Evolutionary conservation across 2,113 vertebrate genomes (phyloP), one percentile per base, ranked within the genome.

Genomic region (Trichomycterus rosablanca): DNA sequence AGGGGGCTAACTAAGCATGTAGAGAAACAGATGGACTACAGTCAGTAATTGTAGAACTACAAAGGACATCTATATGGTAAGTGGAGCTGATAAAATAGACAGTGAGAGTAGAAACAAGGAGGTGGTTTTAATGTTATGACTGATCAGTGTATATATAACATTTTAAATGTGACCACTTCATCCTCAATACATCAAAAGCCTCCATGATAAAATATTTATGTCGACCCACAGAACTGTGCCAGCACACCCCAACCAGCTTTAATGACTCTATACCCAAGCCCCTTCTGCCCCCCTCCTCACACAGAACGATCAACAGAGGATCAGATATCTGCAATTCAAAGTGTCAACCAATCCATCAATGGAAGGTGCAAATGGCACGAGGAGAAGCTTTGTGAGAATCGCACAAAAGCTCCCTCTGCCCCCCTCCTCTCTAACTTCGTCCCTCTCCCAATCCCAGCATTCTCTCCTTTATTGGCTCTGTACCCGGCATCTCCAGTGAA

Each of bases 311-410:
- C 37, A 40, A 14, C 12, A 30, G 54, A 55, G 50, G 65, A 59
- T 72, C 65, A 52, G 52, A 66, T 66, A 62, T 66, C 46, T 66
- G 66, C 66, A 65, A 54, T 56, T 65, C 66, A 61, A 62, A 61
- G 66, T 64, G 50, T 59, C 43, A 65, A 65, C 49, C 58, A 55
- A 69, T 46, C 51, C 57, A 57, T 66, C 56, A 52, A 26, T 23
- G 37, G 35, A 44, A 62, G 58, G 66, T 67, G 64, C 57, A 67
- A 63, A 58, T 53, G 49, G 64, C 59, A 67, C 40, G 60, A 53
- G 54, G 32, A 62, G 16, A 54, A 50, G 59, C 70, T 49, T 63
- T 67, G 45, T 48, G 39, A 34, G 24, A 35, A 35, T 39, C 28
- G 23, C 61, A 72, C 48, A 43, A 48, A 49, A 50, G 63, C 75